phyloP scores from a whole-genome alignment of 2,113 vertebrate species.

The Opisthocomus hoazin region DNA sequence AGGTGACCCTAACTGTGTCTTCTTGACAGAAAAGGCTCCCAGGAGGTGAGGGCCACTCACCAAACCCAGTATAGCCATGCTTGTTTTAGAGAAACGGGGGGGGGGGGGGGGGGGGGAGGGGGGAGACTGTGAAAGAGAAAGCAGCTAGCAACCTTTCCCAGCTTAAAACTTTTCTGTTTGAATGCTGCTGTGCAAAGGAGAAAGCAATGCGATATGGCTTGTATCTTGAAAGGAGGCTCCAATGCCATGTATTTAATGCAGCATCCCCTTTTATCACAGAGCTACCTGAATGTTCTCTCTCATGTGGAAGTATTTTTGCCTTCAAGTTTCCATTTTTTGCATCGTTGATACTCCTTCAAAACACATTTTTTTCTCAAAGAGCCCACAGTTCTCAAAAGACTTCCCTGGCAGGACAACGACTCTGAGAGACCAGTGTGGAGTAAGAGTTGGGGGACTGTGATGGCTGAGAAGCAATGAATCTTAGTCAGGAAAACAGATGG shows the following conservation, averaged over 20 bases:
- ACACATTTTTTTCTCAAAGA: not conserved
- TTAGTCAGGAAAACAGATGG: not conserved
- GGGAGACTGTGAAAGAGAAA: not conserved
- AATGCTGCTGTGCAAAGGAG: not conserved
- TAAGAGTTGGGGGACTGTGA: not conserved
- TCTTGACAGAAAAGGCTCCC: not conserved
- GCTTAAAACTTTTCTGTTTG: not conserved
- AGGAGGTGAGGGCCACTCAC: not conserved
- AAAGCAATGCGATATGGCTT: not conserved
- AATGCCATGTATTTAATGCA: not conserved
- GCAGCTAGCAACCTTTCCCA: not conserved
- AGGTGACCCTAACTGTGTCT: not conserved
- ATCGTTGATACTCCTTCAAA: not conserved
- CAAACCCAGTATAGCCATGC: not conserved
- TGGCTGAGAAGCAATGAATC: not conserved
- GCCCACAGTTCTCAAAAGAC: not conserved
- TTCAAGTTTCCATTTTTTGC: not conserved
- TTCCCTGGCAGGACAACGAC: not conserved
- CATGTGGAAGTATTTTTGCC: not conserved
- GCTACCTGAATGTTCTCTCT: not conserved
- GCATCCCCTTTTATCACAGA: not conserved
- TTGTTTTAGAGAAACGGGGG: not conserved
- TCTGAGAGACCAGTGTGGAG: not conserved
- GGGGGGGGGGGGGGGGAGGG: accelerated
- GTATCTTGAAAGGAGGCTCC: not conserved